These are phyloP conservation scores for Diorhabda elongata DNA, from an alignment of 1,140 invertebrate genomes.

Conservation along the genomic window DNA sequence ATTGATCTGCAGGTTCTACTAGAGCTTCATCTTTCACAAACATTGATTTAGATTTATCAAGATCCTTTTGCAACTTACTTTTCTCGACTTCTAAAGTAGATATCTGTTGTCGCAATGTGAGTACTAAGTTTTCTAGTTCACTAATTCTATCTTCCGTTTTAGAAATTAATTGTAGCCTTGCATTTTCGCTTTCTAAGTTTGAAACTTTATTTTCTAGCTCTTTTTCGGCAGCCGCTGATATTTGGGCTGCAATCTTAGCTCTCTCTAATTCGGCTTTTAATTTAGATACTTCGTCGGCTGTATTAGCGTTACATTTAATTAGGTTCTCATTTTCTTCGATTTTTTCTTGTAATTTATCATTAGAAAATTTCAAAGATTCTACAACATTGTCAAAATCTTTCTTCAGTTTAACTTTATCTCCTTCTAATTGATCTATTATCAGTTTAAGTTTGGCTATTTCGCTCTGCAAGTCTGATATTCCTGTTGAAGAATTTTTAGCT, in stretches of 20 bases:
- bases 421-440: conserved; percentile 17
- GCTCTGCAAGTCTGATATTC: conserved; percentile 14
- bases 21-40: conserved; percentile 12
- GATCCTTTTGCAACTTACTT: conserved; percentile 22
- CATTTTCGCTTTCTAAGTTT: conserved; percentile 24
- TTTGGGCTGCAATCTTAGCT: conserved; percentile 1
- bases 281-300: conserved; percentile 15
- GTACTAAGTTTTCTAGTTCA: conserved; percentile 13
- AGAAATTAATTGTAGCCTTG: neutral
- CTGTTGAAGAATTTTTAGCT: conserved; percentile 11
- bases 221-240: neutral
- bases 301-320: neutral
- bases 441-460: conserved; percentile 25
- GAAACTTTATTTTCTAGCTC: conserved; percentile 5
- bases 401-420: conserved; percentile 24
- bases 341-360: neutral
- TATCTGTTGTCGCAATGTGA: conserved; percentile 19
- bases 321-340: neutral
- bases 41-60: conserved; percentile 9
- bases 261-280: conserved; percentile 19
- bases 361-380: neutral
- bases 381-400: conserved; percentile 24
- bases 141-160: neutral
- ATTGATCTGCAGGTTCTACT: conserved; percentile 8
- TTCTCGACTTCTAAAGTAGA: conserved; percentile 25